Base-by-base conservation (phyloP, 2,113 vertebrate genomes). In the Dendrocopos noguchii region DNA sequence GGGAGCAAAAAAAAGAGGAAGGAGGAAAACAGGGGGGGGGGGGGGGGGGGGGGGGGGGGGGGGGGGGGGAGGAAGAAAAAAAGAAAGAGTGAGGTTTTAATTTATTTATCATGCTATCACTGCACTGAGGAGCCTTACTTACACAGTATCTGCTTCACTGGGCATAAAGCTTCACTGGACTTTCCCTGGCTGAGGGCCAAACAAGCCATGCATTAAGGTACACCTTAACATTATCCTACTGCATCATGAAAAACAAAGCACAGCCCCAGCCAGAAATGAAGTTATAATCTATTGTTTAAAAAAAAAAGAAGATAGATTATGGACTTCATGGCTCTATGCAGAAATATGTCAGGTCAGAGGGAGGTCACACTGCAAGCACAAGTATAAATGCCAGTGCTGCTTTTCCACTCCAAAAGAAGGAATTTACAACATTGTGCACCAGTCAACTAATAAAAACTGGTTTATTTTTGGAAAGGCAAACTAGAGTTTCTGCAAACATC, bases 301-400 rank as follows among this genome's bases (percentile, higher is more conserved):
- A 21, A 56, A 33, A 15, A 16, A 22, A 27, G 11, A 36, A 36
- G 9, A 28, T 7, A 18, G 15, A 46, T 55, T 63, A 85, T 3
- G 56, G 56, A 61, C 27, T 84, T 70, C 22, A n/a, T 20, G 50
- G 63, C n/a, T 72, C 36, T 61, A 55, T 34, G 16, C 34, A 81
- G n/a, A 86, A 61, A 77, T 25, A 83, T 71, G 94, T 72, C 20
- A 34, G 79, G 68, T 95, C 84, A 93, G 64, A 78, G 17, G 22
- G n/a, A 84, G 39, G 82, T 84, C 87, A 76, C 22, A 29, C 10
- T 46, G n/a, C 56, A 70, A 65, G 75, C 84, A 84, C 29, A 95
- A 79, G 68, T 36, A 68, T 4, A 84, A 91, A 91, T 70, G 63
- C 67, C 84, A 91, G 80, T 0, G 0, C 22, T 81, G 44, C 63